Conservation (phyloP, 2,888 invertebrate species). For the Hyalella azteca region DNA sequence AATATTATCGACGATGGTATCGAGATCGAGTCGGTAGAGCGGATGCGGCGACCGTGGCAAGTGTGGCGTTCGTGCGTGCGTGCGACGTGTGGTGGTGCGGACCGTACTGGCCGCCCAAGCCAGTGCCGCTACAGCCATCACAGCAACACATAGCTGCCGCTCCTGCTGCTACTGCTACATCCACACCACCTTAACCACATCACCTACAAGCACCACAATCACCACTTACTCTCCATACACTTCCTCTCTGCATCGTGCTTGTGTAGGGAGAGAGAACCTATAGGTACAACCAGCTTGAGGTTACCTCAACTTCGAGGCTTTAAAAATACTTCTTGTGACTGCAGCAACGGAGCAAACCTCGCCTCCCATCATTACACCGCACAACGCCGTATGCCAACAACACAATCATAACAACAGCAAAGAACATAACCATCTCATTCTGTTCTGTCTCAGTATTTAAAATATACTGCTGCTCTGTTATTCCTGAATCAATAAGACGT, state of each 20-base stretch:
- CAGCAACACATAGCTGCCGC: conserved; percentile 30
- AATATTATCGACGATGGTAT: no score
- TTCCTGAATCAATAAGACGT: background rate
- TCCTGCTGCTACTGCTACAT: conserved; percentile 30
- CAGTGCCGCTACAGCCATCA: conserved; percentile 31
- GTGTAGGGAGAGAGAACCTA: no score
- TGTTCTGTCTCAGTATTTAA: conserved; percentile 1
- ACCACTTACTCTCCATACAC: conserved; percentile 1
- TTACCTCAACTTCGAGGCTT: no score
- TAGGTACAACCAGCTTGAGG: no score
- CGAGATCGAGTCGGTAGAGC: no score
- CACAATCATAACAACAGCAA: conserved; percentile 22
- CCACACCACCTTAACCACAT: conserved; percentile 34
- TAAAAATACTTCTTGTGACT: no score
- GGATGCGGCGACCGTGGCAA: background rate
- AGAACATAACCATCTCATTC: background rate
- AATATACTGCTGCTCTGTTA: background rate
- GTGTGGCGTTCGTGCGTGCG: background rate
- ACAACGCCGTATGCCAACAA: conserved; percentile 16
- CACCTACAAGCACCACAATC: conserved; percentile 25
- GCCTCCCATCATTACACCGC: conserved; percentile 12
- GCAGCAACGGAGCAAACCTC: conserved; percentile 5
- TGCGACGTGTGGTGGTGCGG: background rate
- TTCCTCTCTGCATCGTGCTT: no score
- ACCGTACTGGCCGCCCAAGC: background rate